Evolutionary conservation across 2,888 invertebrate genomes (phyloP), one percentile per base, ranked within the genome.

Genomic region (Coecobrya sp.): DNA sequence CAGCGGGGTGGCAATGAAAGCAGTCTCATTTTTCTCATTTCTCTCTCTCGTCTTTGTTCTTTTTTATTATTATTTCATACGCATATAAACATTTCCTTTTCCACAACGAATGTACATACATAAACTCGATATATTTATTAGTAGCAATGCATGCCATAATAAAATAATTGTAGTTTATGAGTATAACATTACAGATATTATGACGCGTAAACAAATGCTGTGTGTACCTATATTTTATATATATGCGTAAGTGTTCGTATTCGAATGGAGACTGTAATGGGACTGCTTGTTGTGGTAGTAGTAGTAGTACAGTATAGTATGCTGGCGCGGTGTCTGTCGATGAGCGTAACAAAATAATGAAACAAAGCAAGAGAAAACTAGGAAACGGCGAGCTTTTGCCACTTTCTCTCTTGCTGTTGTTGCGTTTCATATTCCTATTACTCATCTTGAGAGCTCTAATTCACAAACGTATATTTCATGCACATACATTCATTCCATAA

Each of bases 351-450:
- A 79, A 79, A 55, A 79, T 55, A 52, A 79, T 52, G 79, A 79
- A 55, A 81, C 52, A 81, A 81, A 59, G 55, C 30, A 59, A 81
- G 81, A 81, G 30, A 81, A 81, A 36, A 49, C 30, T 27, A n/a
- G n/a, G 16, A 13, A 36, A 30, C 27, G 36, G 4, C 4, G 49
- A 81, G 52, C 55, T 59, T 81, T 59, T 81, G 0, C 30, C 76
- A 76, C 76, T 76, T 76, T 45, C 36, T 82, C 30, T 30, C 0
- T 42, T 52, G 30, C 76, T 76, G 59, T 88, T 82, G 89, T 82
- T 89, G 82, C 82, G 88, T 79, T 88, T 88, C 65, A 81, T 49
- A 88, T 88, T 65, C 70, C 89, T 84, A 89, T 88, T 81, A 88
- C 88, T 88, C 88, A 88, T 89, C 82, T 82, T 70, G 70, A 89